phyloP scores from a whole-genome alignment of 37 sponge, comb jelly and placozoan species.

The Eunapius fragilis region DNA sequence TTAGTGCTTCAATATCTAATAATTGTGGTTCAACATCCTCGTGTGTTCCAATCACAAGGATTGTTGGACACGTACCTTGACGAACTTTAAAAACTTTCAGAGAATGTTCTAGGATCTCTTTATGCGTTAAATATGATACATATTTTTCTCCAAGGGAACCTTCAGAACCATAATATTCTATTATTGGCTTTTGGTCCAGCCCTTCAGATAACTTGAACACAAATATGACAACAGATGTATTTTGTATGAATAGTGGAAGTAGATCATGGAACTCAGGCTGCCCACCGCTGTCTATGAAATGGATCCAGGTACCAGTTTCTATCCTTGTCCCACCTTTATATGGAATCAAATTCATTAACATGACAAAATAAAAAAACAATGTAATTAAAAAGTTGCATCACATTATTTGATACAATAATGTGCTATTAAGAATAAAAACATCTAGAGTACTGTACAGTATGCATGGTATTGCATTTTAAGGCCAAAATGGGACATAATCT shows the following conservation, averaged over 20 bases:
- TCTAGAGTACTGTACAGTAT: too few species aligned
- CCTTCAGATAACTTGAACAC: slow-evolving; percentile 17
- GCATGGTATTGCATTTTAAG: too few species aligned
- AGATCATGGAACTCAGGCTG: slow-evolving; percentile 25
- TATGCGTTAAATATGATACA: background rate
- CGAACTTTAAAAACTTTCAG: background rate
- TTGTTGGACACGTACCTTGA: background rate
- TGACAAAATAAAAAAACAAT: too few species aligned
- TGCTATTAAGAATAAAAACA: too few species aligned
- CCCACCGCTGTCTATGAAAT: slow-evolving; percentile 27
- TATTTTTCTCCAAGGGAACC: background rate
- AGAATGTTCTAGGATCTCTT: slow-evolving; percentile 1
- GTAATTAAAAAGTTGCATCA: too few species aligned
- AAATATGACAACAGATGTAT: slow-evolving; percentile 3
- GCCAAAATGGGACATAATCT: too few species aligned
- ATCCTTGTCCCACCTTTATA: background rate
- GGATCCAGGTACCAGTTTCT: background rate
- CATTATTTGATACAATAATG: too few species aligned
- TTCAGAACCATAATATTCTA: slow-evolving; percentile 11
- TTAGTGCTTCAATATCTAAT: background rate
- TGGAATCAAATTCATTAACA: too few species aligned
- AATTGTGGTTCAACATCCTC: background rate
- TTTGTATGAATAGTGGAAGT: background rate
- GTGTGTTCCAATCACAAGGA: background rate
- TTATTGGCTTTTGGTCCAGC: slow-evolving; percentile 2